Base-by-base conservation (phyloP, 2,888 invertebrate species). In the Pomacea canaliculata region DNA sequence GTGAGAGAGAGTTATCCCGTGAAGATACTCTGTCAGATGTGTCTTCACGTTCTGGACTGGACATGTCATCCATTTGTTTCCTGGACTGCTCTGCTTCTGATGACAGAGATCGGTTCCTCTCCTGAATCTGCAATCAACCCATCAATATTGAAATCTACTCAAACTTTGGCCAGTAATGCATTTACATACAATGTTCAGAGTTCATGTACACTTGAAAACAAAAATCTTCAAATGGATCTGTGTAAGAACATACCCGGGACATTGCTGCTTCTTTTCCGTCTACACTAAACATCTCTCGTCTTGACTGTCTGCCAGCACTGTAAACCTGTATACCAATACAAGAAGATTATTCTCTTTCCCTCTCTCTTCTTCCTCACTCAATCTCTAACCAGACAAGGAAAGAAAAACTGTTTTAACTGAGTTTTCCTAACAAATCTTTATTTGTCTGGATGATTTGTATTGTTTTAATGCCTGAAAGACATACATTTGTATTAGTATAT, bases 241-340 rank as follows among this genome's bases (percentile, higher is more conserved):
- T 56, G 16, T 16, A 56, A 56, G 12, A 7, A 56, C 51, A 56
- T 75, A 70, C 71, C 72, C 69, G 67, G 8, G 78, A 75, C 72
- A 75, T 48, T 7, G 78, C 78, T 16, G 72, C 78, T 59, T 75
- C 78, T 56, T 78, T 78, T 13, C 78, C 78, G 9, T 78, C 78
- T 16, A 75, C 71, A 48, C 78, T 78, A 49, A 75, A 48, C 78
- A 78, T 78, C 49, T 75, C 75, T 72, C 78, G 51, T 63, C 78
- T 75, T 13, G 59, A 46, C 19, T 67, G 76, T 9, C 78, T 49
- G 51, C 71, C 71, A 12, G 75, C 71, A 65, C 71, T 71, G 62
- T 71, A 78, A 8, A 72, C 71, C 78, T 78, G 69, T 16, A 63
- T 7, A 19, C 49, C 70, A 27, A 23, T 10, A 16, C 37, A 37